Conservation (phyloP, 2,113 vertebrate species). For the Bubo scandiacus region DNA sequence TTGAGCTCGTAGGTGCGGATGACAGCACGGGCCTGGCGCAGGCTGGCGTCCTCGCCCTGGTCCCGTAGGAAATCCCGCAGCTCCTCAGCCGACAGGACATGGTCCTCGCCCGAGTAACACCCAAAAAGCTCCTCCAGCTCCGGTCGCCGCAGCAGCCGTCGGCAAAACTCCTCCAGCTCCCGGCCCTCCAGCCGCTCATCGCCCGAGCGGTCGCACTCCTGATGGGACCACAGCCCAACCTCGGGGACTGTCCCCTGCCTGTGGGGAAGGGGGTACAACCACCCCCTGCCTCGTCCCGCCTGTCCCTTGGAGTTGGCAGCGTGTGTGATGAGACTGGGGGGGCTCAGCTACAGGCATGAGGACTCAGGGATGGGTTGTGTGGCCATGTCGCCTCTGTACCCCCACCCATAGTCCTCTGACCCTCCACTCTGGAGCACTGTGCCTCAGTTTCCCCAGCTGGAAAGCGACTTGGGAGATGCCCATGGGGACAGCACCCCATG, state of each 20-base stretch:
- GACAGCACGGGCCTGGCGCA: conserved; percentile 75
- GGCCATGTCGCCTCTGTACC: background rate
- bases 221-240: background rate
- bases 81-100: conserved; percentile 81
- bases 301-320: background rate
- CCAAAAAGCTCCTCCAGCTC: conserved; percentile 90
- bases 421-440: rapidly evolving
- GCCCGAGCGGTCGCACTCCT: conserved; percentile 89
- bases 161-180: conserved; percentile 93
- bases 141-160: conserved; percentile 85
- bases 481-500: background rate
- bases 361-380: background rate
- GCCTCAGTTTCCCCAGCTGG: background rate
- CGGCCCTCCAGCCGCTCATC: conserved; percentile 84
- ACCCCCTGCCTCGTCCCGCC: background rate
- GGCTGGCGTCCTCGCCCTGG: conserved; percentile 85
- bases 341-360: background rate
- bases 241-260: background rate
- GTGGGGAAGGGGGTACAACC: rapidly evolving
- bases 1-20: conserved; percentile 88
- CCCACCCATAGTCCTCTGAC: background rate
- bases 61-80: conserved; percentile 90
- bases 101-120: conserved; percentile 85
- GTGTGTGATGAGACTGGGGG: background rate
- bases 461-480: background rate